Evolutionary conservation across 2,888 invertebrate genomes (phyloP).

Genomic region (Lasiommata megera): DNA sequence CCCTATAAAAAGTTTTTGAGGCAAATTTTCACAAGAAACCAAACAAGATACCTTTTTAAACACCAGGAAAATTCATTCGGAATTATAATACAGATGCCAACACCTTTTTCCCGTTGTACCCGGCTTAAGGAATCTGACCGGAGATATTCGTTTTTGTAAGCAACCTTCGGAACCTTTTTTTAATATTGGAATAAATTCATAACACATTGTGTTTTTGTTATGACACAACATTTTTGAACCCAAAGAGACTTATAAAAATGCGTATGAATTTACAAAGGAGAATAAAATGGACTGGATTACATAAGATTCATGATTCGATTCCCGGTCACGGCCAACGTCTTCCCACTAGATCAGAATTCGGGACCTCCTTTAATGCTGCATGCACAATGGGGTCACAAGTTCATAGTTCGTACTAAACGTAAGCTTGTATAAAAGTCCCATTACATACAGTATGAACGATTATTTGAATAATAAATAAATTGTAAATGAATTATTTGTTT

Average conservation of each 20-base stretch:
- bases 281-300: too few species aligned
- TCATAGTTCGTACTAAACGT: too few species aligned
- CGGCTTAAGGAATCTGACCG: constrained; percentile 15
- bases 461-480: too few species aligned
- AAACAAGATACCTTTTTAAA: constrained; percentile 3
- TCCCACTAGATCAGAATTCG: too few species aligned
- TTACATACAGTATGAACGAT: too few species aligned
- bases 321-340: too few species aligned
- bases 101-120: constrained; percentile 15
- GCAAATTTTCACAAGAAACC: not conserved
- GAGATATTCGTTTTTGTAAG: constrained; percentile 10
- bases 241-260: not conserved
- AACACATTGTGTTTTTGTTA: constrained; percentile 1
- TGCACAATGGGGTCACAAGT: too few species aligned
- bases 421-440: too few species aligned
- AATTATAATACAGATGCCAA: constrained; percentile 10
- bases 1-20: not conserved
- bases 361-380: too few species aligned
- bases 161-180: constrained; percentile 10
- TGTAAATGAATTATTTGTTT: too few species aligned
- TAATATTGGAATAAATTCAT: constrained; percentile 12
- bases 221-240: not conserved
- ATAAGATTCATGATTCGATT: too few species aligned
- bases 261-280: not conserved
- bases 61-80: constrained; percentile 5